These are phyloP conservation scores for Ophion ellenae DNA, from an alignment of 2,888 invertebrate genomes.

Conservation along the genomic window DNA sequence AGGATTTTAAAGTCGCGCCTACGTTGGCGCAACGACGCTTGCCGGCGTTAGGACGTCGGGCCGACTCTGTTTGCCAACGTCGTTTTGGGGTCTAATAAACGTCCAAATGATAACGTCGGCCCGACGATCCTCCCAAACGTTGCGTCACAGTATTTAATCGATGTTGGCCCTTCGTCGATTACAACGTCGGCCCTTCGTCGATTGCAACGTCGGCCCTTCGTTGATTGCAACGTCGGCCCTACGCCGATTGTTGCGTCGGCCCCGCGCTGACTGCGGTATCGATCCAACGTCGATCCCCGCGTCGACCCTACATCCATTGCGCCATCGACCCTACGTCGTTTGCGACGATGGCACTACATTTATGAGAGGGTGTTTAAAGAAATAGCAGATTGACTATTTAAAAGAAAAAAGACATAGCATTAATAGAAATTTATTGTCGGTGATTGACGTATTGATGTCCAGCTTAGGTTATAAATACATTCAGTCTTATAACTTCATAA, in stretches of 20 bases:
- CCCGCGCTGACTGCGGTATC: background rate
- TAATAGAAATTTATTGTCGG: no score
- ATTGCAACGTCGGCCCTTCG: background rate
- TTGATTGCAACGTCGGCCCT: constrained; percentile 9
- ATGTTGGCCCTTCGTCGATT: background rate
- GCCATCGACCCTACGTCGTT: background rate
- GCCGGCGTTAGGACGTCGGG: background rate
- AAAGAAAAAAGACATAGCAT: no score
- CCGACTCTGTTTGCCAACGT: background rate
- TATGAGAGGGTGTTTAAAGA: no score
- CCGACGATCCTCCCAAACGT: background rate
- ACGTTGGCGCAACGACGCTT: no score
- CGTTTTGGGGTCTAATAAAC: no score
- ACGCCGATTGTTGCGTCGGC: constrained; percentile 4
- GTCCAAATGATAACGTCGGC: background rate
- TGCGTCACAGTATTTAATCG: no score
- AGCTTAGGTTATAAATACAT: no score
- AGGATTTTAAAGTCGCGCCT: background rate
- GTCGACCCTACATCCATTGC: background rate
- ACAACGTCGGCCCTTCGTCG: constrained; percentile 8
- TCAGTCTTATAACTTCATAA: no score
- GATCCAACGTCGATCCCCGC: constrained; percentile 6
- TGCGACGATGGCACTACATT: background rate
- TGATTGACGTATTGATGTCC: no score
- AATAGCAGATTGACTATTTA: no score